A percentile compares a stretch with the other conserved stretches of the same genome.
Evolutionary conservation across 2,797 vertebrate species (phyloP).

Genomic region (Acomys russatus): DNA sequence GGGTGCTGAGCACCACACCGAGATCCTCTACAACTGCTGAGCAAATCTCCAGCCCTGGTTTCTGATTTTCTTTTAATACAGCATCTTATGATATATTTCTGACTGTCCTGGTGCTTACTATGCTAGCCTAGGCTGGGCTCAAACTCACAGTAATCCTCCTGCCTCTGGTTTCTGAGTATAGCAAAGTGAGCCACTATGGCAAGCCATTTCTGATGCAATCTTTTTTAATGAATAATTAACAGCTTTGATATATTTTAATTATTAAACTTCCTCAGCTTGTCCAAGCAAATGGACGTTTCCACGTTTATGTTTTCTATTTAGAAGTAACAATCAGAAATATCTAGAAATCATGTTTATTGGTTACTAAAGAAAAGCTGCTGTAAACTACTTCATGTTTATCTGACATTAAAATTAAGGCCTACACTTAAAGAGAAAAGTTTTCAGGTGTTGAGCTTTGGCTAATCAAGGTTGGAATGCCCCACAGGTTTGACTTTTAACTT

Average conservation of each 20-base stretch:
- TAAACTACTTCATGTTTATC: neutral
- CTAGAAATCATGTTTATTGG: neutral
- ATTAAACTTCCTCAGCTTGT: constrained; percentile 17
- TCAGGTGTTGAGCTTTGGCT: constrained; percentile 17
- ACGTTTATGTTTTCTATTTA: neutral
- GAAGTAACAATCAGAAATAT: neutral
- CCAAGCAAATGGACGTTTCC: constrained; percentile 29
- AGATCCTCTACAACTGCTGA: neutral
- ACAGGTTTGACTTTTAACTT: constrained; percentile 27
- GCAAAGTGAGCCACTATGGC: neutral
- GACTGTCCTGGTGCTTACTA: neutral
- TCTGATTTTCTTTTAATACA: neutral
- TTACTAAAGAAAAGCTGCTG: constrained; percentile 13
- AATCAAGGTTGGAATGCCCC: neutral
- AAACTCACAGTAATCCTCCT: neutral
- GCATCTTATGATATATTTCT: neutral
- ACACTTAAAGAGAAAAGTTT: constrained; percentile 1
- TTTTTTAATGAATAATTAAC: neutral
- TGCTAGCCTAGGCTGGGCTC: neutral
- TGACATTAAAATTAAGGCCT: constrained; percentile 24
- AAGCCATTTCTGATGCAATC: neutral
- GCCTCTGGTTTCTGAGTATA: neutral
- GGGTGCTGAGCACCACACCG: neutral
- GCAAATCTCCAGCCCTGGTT: neutral
- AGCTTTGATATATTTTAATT: neutral